Evolutionary conservation across 2,797 vertebrate species (phyloP), one percentile per base, ranked within the genome.

Genomic region (Oreochromis grahami): DNA sequence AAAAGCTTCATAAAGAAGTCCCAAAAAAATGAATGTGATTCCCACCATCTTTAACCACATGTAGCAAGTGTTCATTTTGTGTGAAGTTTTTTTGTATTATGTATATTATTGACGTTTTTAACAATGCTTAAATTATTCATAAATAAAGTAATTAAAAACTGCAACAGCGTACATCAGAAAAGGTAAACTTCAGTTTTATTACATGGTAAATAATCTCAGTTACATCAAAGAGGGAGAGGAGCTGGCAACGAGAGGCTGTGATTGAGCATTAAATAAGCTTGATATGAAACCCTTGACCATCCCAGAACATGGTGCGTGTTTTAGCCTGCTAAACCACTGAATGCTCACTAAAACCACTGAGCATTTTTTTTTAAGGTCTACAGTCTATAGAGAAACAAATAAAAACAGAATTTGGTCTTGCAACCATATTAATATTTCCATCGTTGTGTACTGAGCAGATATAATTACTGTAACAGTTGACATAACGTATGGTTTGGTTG

Each of bases 81-180:
- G 72, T 65, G 13, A 80, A 26, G 13, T 68, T 74, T 6, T 85
- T 86, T 32, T 91, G 55, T 82, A 72, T 78, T 70, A 51, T 91
- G 52, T n/a, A 50, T 79, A 4, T 55, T 87, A 63, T 86, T 76
- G 5, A 11, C 86, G 48, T 85, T 90, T 82, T 50, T 79, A 65
- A 83, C 78, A 41, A 81, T 88, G 87, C 77, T 88, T 93, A 92
- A 94, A 83, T 95, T 94, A 96, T 95, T 93, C 48, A 63, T 60
- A 87, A 94, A 94, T 94, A 93, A 95, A 95, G 60, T 2, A 0
- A 79, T 13, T 7, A 68, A 19, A 36, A 68, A 77, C 26, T 60
- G 48, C 41, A 82, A 12, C 50, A 36, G 26, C n/a, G 6, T 82
- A 29, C 19, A 41, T 83, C 5, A 50, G 53, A 79, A 78, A 83